Percentiles rank a stretch among this genome's conserved stretches.
Conservation (phyloP, 1,140 invertebrate genomes). For the Lithobius niger region DNA sequence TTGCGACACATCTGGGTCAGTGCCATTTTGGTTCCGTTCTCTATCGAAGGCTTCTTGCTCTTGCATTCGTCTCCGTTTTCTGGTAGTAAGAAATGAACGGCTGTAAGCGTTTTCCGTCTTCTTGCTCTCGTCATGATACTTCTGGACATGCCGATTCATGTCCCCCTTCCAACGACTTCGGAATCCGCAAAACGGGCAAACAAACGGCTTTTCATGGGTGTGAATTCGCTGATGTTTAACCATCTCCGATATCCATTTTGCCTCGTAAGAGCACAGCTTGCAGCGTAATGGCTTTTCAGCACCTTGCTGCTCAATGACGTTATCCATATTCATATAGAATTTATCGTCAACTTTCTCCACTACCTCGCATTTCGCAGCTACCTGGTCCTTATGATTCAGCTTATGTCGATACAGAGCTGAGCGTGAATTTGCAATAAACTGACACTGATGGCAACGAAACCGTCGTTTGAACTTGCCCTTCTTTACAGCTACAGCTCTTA, state of each 20-base stretch:
- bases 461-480: no score
- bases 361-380: no score
- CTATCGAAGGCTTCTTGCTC: conserved; percentile 6
- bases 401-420: no score
- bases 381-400: no score
- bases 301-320: not conserved
- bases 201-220: conserved; percentile 33
- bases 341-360: no score
- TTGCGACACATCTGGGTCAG: no score
- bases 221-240: conserved; percentile 57
- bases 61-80: conserved; percentile 26
- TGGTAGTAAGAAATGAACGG: no score
- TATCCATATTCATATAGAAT: no score
- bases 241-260: conserved; percentile 69
- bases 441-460: no score
- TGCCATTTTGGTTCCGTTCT: no score
- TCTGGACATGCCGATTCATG: conserved; percentile 32
- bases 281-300: conserved; percentile 2
- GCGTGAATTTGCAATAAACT: no score
- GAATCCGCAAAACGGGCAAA: conserved; percentile 30
- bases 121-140: conserved; percentile 29
- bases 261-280: conserved; percentile 37
- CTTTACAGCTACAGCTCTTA: no score
- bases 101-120: not conserved
- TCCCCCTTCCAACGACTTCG: conserved; percentile 39